phyloP scores from a whole-genome alignment of 1,140 invertebrate genomes.

The Drosophila murphyi region DNA sequence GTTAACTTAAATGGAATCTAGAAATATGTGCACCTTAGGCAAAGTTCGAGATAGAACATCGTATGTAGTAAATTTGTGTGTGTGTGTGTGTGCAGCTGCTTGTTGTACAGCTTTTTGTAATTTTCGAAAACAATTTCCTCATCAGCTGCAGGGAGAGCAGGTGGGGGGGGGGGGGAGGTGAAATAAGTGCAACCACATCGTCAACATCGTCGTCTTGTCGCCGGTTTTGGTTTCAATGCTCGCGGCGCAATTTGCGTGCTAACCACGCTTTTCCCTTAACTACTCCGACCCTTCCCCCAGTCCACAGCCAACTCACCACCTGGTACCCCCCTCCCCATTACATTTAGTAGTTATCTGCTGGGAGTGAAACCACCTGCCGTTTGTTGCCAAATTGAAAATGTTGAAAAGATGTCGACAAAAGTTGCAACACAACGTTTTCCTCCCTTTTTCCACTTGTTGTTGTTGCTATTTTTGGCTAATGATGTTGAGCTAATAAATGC shows the following conservation, averaged over 20 bases:
- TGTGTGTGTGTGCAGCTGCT: constrained; percentile 1
- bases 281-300: neutral
- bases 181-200: constrained; percentile 59
- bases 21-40: neutral
- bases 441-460: neutral
- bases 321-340: constrained; percentile 8
- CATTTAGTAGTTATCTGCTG: constrained; percentile 6
- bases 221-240: constrained; percentile 63
- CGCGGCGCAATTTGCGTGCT: constrained; percentile 58
- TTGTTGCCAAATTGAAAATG: constrained; percentile 75
- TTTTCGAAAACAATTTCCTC: constrained; percentile 78
- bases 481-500: constrained; percentile 43
- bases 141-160: constrained; percentile 54
- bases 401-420: constrained; percentile 40
- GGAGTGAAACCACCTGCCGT: constrained; percentile 54
- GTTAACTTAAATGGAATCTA: neutral
- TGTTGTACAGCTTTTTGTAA: constrained; percentile 41
- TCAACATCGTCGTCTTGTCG: constrained; percentile 61
- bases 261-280: constrained; percentile 11
- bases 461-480: constrained; percentile 34
- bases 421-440: constrained; percentile 11
- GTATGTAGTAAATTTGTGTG: neutral
- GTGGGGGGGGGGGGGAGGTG: constrained; percentile 2
- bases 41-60: neutral
- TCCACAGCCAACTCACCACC: neutral